A percentile compares a stretch with the other conserved stretches of the same genome.
Evolutionary conservation across 2,113 vertebrate species (phyloP).

Genomic region (Halcyon senegalensis): DNA sequence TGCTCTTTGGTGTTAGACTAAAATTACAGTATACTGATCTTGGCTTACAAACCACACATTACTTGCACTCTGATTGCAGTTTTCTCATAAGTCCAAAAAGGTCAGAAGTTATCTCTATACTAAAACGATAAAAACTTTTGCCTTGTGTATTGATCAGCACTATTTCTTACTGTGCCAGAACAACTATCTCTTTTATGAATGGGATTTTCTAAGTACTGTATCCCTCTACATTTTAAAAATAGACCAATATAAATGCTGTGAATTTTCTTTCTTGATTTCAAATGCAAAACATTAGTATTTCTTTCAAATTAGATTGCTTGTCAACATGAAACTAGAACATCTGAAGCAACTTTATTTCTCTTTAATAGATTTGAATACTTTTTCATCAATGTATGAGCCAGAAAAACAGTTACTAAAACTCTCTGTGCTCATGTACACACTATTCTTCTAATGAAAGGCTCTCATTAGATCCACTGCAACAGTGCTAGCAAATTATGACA

Average conservation of each 20-base stretch:
- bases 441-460: not conserved
- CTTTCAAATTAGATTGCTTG: not conserved
- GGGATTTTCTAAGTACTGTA: not conserved
- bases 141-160: not conserved
- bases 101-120: not conserved
- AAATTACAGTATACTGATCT: not conserved
- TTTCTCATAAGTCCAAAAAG: not conserved
- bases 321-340: not conserved
- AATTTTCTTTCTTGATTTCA: not conserved
- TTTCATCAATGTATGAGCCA: not conserved
- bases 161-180: not conserved
- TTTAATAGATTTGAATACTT: not conserved
- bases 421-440: not conserved
- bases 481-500: not conserved
- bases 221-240: not conserved
- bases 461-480: not conserved
- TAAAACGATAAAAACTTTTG: not conserved
- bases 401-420: not conserved
- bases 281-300: not conserved
- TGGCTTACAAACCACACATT: not conserved
- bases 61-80: not conserved
- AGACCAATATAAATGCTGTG: not conserved
- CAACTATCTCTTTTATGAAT: not conserved
- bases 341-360: not conserved
- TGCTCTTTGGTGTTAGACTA: not conserved